Conservation (phyloP, 2,888 invertebrate species). For the Spisula solida region DNA sequence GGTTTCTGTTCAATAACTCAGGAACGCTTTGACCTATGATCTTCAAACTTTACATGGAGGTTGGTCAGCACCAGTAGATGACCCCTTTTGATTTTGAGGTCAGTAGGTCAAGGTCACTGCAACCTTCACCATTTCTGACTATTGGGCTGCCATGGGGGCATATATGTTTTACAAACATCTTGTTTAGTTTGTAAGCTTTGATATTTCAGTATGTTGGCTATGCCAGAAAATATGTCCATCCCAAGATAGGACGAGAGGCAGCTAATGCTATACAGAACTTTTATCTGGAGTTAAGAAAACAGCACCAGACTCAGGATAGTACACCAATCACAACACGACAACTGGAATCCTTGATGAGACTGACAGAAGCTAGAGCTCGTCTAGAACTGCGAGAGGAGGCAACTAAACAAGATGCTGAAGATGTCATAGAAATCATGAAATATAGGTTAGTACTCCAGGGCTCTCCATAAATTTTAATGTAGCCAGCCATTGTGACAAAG, state of each 20-base stretch:
- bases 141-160: too few relatives aligned
- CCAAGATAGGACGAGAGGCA: conserved; percentile 92
- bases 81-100: too few relatives aligned
- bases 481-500: too few relatives aligned
- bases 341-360: conserved; percentile 94
- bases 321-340: conserved; percentile 96
- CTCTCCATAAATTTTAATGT: too few relatives aligned
- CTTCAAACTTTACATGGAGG: too few relatives aligned
- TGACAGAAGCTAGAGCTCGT: conserved; percentile 95
- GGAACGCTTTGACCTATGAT: too few relatives aligned
- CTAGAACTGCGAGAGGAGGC: conserved; percentile 94
- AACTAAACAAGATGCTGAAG: conserved; percentile 93
- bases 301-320: conserved; percentile 90
- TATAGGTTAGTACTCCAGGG: conserved; percentile 89
- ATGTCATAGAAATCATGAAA: conserved; percentile 95
- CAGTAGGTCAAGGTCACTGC: too few relatives aligned
- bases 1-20: too few relatives aligned
- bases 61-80: too few relatives aligned
- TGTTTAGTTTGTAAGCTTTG: not conserved
- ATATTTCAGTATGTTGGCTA: conserved; percentile 93
- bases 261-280: conserved; percentile 92
- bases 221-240: conserved; percentile 95
- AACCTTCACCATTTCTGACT: too few relatives aligned
- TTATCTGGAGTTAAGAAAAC: conserved; percentile 93
- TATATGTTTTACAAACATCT: too few relatives aligned